Evolutionary conservation across 2,888 invertebrate genomes (phyloP).

Genomic region (Trissonchulus latispiculum): DNA sequence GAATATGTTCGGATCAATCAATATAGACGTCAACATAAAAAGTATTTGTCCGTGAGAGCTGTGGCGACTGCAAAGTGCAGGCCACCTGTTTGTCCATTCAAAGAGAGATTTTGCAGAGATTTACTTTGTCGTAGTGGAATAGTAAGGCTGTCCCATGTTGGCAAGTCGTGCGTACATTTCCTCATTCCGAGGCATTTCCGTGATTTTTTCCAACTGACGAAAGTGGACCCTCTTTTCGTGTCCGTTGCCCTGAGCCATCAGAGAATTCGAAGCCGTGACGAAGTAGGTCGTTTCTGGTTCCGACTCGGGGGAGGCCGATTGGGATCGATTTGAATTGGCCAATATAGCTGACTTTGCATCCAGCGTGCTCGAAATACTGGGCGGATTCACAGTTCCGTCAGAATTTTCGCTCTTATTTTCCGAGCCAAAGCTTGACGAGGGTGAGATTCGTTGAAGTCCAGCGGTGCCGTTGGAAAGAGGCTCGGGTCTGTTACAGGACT

Average conservation of each 20-base stretch:
- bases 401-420: neutral
- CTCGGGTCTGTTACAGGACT: too few species aligned
- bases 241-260: neutral
- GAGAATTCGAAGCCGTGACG: neutral
- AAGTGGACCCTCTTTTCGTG: neutral
- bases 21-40: too few species aligned
- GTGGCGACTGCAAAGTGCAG: too few species aligned
- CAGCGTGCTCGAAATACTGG: neutral
- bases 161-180: neutral
- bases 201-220: neutral
- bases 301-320: neutral
- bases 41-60: too few species aligned
- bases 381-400: neutral
- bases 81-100: too few species aligned
- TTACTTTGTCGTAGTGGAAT: too few species aligned
- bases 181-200: neutral
- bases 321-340: too few species aligned
- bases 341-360: neutral
- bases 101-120: too few species aligned
- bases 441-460: too few species aligned
- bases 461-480: too few species aligned
- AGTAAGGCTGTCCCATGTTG: too few species aligned
- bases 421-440: neutral
- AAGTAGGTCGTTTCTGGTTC: neutral
- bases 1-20: too few species aligned